A percentile compares a stretch with the other conserved stretches of the same genome.
Evolutionary conservation across 2,797 vertebrate genomes (phyloP).

Genomic region (Mareca penelope): DNA sequence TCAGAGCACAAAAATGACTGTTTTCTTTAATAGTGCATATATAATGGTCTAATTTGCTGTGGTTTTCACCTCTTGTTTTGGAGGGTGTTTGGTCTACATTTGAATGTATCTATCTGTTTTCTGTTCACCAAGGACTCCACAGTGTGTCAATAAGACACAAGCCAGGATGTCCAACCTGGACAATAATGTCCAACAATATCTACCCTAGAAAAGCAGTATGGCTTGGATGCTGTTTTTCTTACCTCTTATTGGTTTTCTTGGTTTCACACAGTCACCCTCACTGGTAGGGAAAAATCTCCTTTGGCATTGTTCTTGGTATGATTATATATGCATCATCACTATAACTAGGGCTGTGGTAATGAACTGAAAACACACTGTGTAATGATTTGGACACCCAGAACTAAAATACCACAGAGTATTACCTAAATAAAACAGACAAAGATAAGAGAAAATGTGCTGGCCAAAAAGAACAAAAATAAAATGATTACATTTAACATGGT

Average conservation of each 20-base stretch:
- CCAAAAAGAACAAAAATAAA: background rate
- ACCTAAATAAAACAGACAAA: background rate
- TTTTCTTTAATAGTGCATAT: background rate
- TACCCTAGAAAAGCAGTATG: background rate
- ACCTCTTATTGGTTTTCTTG: background rate
- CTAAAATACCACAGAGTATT: background rate
- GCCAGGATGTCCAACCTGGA: background rate
- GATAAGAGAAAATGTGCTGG: background rate
- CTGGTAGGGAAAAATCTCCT: background rate
- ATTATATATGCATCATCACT: background rate
- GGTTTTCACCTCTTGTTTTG: background rate
- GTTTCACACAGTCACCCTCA: background rate
- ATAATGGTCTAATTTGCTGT: background rate
- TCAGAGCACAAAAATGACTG: background rate
- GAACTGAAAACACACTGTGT: background rate
- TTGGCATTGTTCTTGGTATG: background rate
- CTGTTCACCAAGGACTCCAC: background rate
- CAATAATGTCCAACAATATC: background rate
- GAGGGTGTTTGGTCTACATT: background rate
- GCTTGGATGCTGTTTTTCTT: background rate
- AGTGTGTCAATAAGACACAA: accelerated
- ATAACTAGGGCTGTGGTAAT: background rate
- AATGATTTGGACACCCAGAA: background rate
- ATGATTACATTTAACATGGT: background rate
- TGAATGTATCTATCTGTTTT: background rate